Percentiles rank a stretch among this genome's conserved stretches.
Conservation (phyloP, 2,888 invertebrate species). For the Habroteleia sp. region DNA sequence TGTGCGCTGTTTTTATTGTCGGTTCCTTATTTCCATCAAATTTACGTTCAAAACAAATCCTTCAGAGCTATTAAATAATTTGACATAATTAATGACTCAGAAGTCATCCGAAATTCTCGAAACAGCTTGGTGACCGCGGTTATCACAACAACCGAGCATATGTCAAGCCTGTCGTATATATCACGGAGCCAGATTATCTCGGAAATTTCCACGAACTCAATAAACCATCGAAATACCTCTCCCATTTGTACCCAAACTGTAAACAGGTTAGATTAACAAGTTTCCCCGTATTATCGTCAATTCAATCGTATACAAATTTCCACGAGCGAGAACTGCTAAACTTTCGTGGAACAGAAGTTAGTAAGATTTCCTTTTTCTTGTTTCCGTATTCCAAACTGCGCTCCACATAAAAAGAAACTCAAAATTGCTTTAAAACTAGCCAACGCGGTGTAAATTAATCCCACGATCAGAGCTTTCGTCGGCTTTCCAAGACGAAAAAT, state of each 20-base stretch:
- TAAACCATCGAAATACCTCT: slow-evolving; percentile 12
- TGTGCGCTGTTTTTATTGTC: too few species aligned
- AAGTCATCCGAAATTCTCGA: too few species aligned
- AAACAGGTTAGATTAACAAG: slow-evolving; percentile 27
- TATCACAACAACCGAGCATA: too few species aligned
- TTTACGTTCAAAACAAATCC: too few species aligned
- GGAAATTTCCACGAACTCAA: slow-evolving; percentile 9
- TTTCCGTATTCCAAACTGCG: not conserved
- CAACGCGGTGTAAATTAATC: slow-evolving; percentile 1
- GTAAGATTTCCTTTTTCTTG: slow-evolving; percentile 10
- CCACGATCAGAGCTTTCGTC: too few species aligned
- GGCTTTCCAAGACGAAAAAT: too few species aligned
- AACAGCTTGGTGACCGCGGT: too few species aligned
- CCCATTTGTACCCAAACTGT: slow-evolving; percentile 10
- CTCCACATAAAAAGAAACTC: not conserved
- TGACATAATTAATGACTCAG: too few species aligned
- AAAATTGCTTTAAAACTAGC: slow-evolving; percentile 5
- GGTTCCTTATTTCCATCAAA: too few species aligned
- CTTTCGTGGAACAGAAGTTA: slow-evolving; percentile 12
- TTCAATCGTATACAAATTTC: slow-evolving; percentile 10
- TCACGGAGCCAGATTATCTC: slow-evolving; percentile 3
- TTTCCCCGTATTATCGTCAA: slow-evolving; percentile 15
- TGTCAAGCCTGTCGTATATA: not conserved
- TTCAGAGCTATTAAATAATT: too few species aligned
- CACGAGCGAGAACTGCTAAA: slow-evolving; percentile 5